Evolutionary conservation across 2,888 invertebrate genomes (phyloP).

Genomic region (Rutpela maculata): DNA sequence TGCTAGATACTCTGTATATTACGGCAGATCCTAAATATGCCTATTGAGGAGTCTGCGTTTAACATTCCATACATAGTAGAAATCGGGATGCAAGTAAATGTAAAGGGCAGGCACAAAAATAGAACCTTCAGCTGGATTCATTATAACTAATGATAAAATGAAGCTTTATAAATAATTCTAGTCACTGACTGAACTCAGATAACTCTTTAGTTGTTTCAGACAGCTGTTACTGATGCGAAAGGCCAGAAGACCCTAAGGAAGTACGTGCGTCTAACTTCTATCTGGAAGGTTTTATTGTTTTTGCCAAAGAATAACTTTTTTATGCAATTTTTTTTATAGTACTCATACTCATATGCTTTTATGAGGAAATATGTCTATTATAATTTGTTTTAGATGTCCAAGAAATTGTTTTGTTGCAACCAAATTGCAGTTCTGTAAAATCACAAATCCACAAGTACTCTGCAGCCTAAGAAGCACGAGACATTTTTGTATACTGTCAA

Average conservation of each 20-base stretch:
- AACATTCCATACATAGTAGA: neutral
- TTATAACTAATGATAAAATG: neutral
- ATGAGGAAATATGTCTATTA: too few species aligned
- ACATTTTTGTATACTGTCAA: too few species aligned
- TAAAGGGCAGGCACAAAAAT: neutral
- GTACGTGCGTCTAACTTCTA: neutral
- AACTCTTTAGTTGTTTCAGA: neutral
- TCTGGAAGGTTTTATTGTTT: neutral
- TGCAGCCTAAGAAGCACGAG: too few species aligned
- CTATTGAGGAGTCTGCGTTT: neutral
- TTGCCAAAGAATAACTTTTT: neutral
- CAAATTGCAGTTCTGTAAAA: too few species aligned
- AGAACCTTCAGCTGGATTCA: neutral
- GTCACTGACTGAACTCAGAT: neutral
- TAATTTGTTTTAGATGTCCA: too few species aligned
- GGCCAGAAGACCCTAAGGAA: neutral
- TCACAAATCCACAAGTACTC: too few species aligned
- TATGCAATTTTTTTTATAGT: neutral
- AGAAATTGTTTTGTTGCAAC: too few species aligned
- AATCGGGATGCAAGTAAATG: neutral
- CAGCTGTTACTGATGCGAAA: neutral
- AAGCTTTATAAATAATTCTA: neutral
- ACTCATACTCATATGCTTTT: too few species aligned
- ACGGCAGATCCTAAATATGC: neutral
- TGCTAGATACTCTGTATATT: too few species aligned